Evolutionary conservation across 92 coral and sea anemone genomes (phyloP), one percentile per base, ranked within the genome.

Genomic region (Anthopleura xanthogrammica): DNA sequence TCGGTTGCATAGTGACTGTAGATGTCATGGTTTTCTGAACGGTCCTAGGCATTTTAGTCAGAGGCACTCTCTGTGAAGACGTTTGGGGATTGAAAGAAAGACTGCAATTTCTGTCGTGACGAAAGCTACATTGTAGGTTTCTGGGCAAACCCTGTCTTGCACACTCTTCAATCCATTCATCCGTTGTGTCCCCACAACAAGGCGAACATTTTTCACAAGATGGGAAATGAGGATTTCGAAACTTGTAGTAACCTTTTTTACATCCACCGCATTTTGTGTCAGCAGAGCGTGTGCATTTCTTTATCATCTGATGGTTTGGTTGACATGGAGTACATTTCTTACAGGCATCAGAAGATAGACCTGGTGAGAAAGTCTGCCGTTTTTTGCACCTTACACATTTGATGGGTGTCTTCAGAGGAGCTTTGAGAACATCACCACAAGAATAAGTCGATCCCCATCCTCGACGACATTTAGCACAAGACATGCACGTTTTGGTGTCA

Each of bases 181-280:
- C 90, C 24, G 79, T 79, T 7, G 71, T 81, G 52, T 87, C 90
- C 6, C 42, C 43, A 48, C 90, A 87, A 66, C 90, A 87, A 4
- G 40, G 66, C 42, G 87, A 55, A 54, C 90, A 87, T 19, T 43
- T 82, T 0, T 60, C 76, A 58, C 90, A 87, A 41, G 41, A 1
- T 2, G 60, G 62, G 14, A 78, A 55, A 20, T 77, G 78, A 12
- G 58, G 79, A 29, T 22, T 58, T 52, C 16, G 36, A 42, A 54
- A 50, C 4, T 60, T 5, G 55, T 88, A 88, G 52, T 36, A 79
- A 7, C 87, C 83, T 1, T 20, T 41, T 1, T 7, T 24, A 73
- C 90, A 88, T 12, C 29, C 75, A 23, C 81, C 85, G 57, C 90
- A 88, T 2, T 40, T 24, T 12, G 87, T 88, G 54, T 88, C 81